Percentiles rank a stretch among this genome's conserved stretches.
phyloP scores from a whole-genome alignment of 2,113 vertebrate species.

The Notiomystis cincta region DNA sequence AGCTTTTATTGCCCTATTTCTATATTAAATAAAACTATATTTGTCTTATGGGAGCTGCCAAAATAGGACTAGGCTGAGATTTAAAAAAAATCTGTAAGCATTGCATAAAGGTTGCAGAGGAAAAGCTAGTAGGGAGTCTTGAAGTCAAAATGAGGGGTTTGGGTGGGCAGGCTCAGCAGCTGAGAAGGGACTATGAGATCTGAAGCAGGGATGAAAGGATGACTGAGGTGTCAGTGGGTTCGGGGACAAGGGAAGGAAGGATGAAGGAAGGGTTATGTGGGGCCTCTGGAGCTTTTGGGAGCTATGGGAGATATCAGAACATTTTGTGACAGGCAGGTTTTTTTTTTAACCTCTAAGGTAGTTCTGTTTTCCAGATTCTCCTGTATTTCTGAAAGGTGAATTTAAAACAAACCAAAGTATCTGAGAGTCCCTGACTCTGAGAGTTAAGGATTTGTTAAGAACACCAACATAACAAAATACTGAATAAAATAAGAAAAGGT shows the following conservation, averaged over 20 bases:
- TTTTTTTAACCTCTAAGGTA: background rate
- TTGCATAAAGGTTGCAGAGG: background rate
- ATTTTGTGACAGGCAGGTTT: background rate
- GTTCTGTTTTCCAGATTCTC: background rate
- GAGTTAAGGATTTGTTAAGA: background rate
- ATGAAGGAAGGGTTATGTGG: background rate
- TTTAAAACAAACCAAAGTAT: background rate
- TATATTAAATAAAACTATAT: background rate
- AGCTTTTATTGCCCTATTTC: background rate
- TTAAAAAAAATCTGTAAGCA: background rate
- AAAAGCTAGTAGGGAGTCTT: background rate
- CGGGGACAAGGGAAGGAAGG: background rate
- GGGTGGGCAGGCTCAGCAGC: background rate
- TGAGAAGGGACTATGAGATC: background rate
- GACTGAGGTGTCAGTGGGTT: accelerated
- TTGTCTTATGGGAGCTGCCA: background rate
- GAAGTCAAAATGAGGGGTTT: background rate
- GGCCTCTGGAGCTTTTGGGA: background rate
- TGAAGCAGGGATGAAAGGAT: background rate
- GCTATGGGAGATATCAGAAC: background rate
- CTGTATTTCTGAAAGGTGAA: background rate
- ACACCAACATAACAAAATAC: background rate
- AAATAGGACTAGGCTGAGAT: background rate
- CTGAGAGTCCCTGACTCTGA: background rate
- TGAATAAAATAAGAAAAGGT: background rate